A percentile compares a stretch with the other conserved stretches of the same genome.
Evolutionary conservation across 2,888 invertebrate species (phyloP).

Genomic region (Pristionchus japonicus): DNA sequence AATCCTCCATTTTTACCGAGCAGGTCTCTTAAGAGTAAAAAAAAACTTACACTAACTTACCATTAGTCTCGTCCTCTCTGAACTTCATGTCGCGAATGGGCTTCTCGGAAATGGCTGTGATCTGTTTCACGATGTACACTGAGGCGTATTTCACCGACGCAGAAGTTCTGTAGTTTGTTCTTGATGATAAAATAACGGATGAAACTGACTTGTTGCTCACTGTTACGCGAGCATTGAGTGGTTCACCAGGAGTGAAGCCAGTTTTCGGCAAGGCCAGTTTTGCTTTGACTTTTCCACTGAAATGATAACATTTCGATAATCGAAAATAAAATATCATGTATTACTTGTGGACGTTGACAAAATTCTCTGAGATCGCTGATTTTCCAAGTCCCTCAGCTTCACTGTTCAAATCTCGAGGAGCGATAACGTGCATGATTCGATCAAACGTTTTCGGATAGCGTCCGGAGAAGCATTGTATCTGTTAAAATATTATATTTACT

Average conservation of each 20-base stretch:
- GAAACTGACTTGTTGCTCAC: background rate
- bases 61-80: background rate
- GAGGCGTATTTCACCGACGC: conserved; percentile 14
- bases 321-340: too few relatives aligned
- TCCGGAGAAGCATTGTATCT: background rate
- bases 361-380: background rate
- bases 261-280: background rate
- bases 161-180: background rate
- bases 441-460: background rate
- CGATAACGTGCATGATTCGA: background rate
- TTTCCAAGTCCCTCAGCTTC: background rate
- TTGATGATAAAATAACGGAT: too few relatives aligned
- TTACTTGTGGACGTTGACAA: background rate
- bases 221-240: background rate
- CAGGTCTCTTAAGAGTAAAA: too few relatives aligned
- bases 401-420: background rate
- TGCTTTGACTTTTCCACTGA: background rate
- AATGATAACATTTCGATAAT: too few relatives aligned
- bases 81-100: background rate
- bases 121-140: background rate
- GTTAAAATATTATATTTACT: background rate
- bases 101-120: background rate
- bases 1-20: too few relatives aligned
- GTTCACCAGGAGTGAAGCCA: conserved; percentile 12
- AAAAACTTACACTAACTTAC: background rate